Percentiles rank a stretch among this genome's conserved stretches.
Evolutionary conservation across 1,140 invertebrate species (phyloP).

Genomic region (Stegodyphus mimosarum): DNA sequence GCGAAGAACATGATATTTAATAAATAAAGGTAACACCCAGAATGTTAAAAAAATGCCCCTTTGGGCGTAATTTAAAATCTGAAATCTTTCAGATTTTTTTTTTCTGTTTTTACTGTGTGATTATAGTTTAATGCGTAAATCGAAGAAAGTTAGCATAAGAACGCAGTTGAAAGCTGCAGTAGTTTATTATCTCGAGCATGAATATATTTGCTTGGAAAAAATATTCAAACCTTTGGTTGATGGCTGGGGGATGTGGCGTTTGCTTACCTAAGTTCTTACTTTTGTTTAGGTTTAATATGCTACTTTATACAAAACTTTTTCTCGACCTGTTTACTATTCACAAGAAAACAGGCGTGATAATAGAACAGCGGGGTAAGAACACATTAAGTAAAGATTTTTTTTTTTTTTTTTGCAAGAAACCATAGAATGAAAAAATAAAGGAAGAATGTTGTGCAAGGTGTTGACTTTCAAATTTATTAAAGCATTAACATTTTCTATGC

Average conservation of each 20-base stretch:
- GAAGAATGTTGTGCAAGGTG: slow-evolving; percentile 38
- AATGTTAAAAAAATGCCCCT: no score
- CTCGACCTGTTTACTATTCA: slow-evolving; percentile 55
- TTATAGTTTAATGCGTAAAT: no score
- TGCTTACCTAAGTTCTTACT: slow-evolving; percentile 17
- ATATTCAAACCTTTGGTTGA: slow-evolving; percentile 15
- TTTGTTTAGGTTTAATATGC: slow-evolving; percentile 52
- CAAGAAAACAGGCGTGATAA: slow-evolving; percentile 24
- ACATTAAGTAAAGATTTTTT: slow-evolving; percentile 45
- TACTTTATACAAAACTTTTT: slow-evolving; percentile 60
- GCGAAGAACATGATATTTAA: no score
- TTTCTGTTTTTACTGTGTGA: no score
- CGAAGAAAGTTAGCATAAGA: not conserved
- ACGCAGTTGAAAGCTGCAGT: slow-evolving; percentile 42
- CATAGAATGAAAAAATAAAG: slow-evolving; percentile 19
- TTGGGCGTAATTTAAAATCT: no score
- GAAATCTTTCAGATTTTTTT: no score
- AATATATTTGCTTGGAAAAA: slow-evolving; percentile 36
- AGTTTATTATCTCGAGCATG: slow-evolving; percentile 40
- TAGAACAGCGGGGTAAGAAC: slow-evolving; percentile 31
- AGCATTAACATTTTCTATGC: slow-evolving; percentile 60
- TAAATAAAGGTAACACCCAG: no score
- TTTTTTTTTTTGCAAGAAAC: slow-evolving; percentile 10
- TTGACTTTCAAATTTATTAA: slow-evolving; percentile 62
- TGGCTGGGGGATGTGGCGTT: not conserved